These are phyloP conservation scores for Lutjanus campechanus DNA, from an alignment of 2,797 vertebrate genomes.

Conservation along the genomic window DNA sequence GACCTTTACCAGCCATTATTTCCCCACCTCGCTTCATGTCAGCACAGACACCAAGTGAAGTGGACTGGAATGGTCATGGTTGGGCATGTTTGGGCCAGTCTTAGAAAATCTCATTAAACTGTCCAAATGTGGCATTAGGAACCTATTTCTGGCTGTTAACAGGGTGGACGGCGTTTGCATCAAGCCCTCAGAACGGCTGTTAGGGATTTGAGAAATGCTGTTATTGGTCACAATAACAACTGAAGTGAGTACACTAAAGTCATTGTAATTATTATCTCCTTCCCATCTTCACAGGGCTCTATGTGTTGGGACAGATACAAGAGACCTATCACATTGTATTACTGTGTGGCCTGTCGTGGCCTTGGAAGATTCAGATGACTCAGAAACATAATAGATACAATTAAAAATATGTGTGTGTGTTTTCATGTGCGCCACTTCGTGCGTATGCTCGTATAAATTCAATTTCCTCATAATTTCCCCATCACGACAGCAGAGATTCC, in stretches of 20 bases:
- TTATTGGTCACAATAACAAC: slow-evolving; percentile 37
- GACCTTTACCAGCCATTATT: slow-evolving; percentile 32
- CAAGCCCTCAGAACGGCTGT: slow-evolving; percentile 27
- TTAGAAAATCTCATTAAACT: slow-evolving; percentile 56
- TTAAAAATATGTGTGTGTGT: slow-evolving; percentile 33
- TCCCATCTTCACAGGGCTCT: slow-evolving; percentile 1
- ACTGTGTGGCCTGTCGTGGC: slow-evolving; percentile 23
- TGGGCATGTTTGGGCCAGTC: slow-evolving; percentile 20
- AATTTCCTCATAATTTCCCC: slow-evolving; percentile 40
- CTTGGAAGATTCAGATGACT: slow-evolving; percentile 28
- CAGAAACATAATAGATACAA: slow-evolving; percentile 23
- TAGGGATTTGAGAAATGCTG: slow-evolving; percentile 39
- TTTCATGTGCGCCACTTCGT: background rate
- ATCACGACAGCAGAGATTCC: slow-evolving; percentile 27
- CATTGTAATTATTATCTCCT: slow-evolving; percentile 31
- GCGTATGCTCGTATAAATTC: slow-evolving; percentile 23
- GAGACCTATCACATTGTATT: slow-evolving; percentile 18
- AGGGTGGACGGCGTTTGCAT: slow-evolving; percentile 13
- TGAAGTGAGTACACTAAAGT: slow-evolving; percentile 27
- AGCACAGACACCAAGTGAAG: slow-evolving; percentile 22
- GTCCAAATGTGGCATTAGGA: slow-evolving; percentile 24
- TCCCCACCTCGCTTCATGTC: slow-evolving; percentile 14
- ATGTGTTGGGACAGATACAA: slow-evolving; percentile 21
- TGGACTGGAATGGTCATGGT: background rate
- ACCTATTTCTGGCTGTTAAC: slow-evolving; percentile 38